Percentiles rank a stretch among this genome's conserved stretches.
phyloP scores from a whole-genome alignment of 2,888 invertebrate species.

The Leucoma salicis region DNA sequence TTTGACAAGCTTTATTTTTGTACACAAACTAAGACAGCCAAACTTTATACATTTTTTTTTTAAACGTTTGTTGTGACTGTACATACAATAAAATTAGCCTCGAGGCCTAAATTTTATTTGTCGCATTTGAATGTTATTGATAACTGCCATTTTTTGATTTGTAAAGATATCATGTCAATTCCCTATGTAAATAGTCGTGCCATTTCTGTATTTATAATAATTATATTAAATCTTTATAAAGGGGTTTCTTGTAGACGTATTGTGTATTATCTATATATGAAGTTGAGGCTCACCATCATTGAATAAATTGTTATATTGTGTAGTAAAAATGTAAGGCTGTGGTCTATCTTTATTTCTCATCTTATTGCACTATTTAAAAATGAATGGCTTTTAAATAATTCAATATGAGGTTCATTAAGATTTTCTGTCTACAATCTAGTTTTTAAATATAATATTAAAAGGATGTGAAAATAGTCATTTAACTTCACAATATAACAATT shows the following conservation, averaged over 20 bases:
- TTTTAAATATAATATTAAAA: too few relatives aligned
- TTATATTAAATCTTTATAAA: conserved; percentile 38
- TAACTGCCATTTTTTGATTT: conserved; percentile 45
- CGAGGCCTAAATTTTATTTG: conserved; percentile 47
- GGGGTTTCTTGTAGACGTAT: conserved; percentile 55
- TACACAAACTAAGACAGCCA: too few relatives aligned
- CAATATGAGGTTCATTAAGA: too few relatives aligned
- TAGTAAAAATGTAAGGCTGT: conserved; percentile 4
- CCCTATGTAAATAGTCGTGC: conserved; percentile 78
- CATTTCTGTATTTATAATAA: conserved; percentile 62
- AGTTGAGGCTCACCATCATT: conserved; percentile 46
- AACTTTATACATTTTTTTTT: background rate
- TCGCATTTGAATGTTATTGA: conserved; percentile 36
- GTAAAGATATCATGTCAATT: conserved; percentile 73
- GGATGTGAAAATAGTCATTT: too few relatives aligned
- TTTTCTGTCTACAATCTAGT: too few relatives aligned
- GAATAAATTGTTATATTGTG: conserved; percentile 9
- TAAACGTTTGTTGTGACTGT: conserved; percentile 33
- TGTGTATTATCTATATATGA: conserved; percentile 52
- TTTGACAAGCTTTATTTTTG: background rate
- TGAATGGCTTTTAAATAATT: too few relatives aligned
- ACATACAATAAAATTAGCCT: conserved; percentile 34
- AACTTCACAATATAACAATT: conserved; percentile 15
- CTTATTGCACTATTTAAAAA: too few relatives aligned
- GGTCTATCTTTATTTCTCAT: too few relatives aligned